Base-by-base conservation (phyloP, 2,888 invertebrate genomes). In the Mesorhabditis belari region DNA sequence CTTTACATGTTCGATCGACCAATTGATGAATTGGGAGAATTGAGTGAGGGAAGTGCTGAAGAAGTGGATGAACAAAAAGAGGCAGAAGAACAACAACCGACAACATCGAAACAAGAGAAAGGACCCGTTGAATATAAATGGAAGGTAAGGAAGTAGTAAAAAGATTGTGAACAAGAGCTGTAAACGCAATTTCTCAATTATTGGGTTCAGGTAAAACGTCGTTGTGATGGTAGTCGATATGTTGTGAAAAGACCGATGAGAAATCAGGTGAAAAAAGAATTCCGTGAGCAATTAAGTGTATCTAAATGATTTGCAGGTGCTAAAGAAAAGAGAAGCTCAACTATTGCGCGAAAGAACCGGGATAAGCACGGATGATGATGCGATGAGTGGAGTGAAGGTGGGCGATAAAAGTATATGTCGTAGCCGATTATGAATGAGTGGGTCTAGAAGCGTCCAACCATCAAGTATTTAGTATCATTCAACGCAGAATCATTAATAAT, bases 221-320 rank as follows among this genome's bases (percentile, higher is more conserved):
- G 89, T 29, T 87, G 88, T 3, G 89, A 89, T 76, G 89, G 89
- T 4, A 87, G 88, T 0, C 85, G 89, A 52, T 90, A 90, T 79
- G 88, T 90, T 68, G 88, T 89, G 0, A 84, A 88, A 51, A 82
- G 89, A 29, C 88, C 89, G 19, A 86, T 88, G 23, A 61, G 77
- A 0, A 84, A 88, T 27, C 71, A 73, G 59, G 61, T 61, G n/a
- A n/a, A n/a, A n/a, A n/a, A n/a, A n/a, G n/a, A n/a, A n/a, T n/a
- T n/a, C n/a, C n/a, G n/a, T n/a, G n/a, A n/a, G n/a, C n/a, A n/a
- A n/a, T n/a, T n/a, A n/a, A n/a, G n/a, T n/a, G n/a, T n/a, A n/a
- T n/a, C n/a, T n/a, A n/a, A n/a, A n/a, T n/a, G n/a, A n/a, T n/a
- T n/a, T n/a, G n/a, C n/a, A 19, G 51, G 64, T 71, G 56, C 55